Conservation (phyloP, 92 coral and sea anemone genomes). For the Heteractis magnifica region DNA sequence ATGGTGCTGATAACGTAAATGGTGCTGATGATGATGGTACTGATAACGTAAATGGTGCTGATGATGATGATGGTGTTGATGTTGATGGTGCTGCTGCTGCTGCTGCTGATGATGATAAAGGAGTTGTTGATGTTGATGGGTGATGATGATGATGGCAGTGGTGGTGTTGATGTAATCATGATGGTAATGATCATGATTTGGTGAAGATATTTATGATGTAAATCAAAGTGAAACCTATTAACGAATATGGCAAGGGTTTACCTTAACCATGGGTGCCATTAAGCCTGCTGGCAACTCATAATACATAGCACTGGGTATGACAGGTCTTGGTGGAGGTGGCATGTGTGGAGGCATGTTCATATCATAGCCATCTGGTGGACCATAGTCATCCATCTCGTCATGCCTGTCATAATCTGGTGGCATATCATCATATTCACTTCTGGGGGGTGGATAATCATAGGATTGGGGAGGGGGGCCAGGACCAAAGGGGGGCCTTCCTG, state of each 20-base stretch:
- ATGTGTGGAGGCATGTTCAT: slow-evolving; percentile 44
- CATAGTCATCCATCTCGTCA: slow-evolving; percentile 46
- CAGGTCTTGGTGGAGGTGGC: slow-evolving; percentile 80
- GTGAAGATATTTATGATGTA: neutral
- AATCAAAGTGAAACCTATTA: neutral
- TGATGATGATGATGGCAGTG: neutral
- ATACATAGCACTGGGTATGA: slow-evolving; percentile 90
- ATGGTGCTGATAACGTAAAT: no score
- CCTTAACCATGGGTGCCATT: slow-evolving; percentile 95
- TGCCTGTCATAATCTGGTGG: slow-evolving; percentile 64
- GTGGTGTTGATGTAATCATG: neutral
- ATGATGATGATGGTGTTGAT: no score
- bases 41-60: no score
- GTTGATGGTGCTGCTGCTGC: neutral
- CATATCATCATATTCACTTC: slow-evolving; percentile 56
- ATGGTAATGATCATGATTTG: neutral
- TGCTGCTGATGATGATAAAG: neutral
- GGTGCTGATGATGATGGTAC: no score
- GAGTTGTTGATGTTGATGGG: neutral
- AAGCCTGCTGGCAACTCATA: slow-evolving; percentile 98
- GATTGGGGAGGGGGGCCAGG: slow-evolving; percentile 78
- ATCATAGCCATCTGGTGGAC: slow-evolving; percentile 58
- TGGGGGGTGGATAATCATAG: slow-evolving; percentile 83
- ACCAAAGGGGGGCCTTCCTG: slow-evolving; percentile 76
- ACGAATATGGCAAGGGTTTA: neutral